These are phyloP conservation scores for Drosophila ohnishii DNA, from an alignment of 1,140 invertebrate genomes.

Conservation along the genomic window DNA sequence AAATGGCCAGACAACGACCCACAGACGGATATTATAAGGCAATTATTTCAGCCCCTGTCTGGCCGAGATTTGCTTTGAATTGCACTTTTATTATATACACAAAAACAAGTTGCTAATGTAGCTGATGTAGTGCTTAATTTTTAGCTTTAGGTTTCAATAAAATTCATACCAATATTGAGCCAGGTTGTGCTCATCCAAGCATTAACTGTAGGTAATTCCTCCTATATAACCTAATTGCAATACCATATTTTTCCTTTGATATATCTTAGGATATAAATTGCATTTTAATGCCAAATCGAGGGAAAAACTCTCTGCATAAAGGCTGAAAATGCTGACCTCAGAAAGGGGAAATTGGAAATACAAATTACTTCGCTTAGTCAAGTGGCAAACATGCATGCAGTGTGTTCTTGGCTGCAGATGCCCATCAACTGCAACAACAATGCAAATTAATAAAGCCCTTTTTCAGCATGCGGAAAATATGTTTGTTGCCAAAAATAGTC, in stretches of 20 bases:
- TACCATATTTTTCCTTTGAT: slow-evolving; percentile 22
- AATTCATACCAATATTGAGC: background rate
- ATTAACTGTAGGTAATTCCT: background rate
- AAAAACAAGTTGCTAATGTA: background rate
- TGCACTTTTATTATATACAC: slow-evolving; percentile 10
- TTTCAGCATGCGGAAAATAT: slow-evolving; percentile 10
- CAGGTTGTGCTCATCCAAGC: background rate
- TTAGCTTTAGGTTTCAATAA: background rate
- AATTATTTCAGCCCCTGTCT: slow-evolving; percentile 32
- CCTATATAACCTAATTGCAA: background rate
- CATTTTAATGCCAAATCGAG: slow-evolving; percentile 16
- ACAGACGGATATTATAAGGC: slow-evolving; percentile 28
- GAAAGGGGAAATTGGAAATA: slow-evolving; percentile 17
- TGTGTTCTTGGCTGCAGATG: slow-evolving; percentile 3
- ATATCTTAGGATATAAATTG: slow-evolving; percentile 44
- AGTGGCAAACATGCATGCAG: slow-evolving; percentile 9
- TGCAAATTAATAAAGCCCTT: slow-evolving; percentile 31
- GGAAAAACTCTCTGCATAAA: slow-evolving; percentile 1
- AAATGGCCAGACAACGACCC: slow-evolving; percentile 33
- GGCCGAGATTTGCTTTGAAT: slow-evolving; percentile 12
- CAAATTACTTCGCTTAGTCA: slow-evolving; percentile 21
- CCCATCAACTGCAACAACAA: slow-evolving; percentile 20
- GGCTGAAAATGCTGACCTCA: slow-evolving; percentile 18
- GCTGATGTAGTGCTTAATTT: background rate
- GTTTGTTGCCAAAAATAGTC: slow-evolving; percentile 38